These are phyloP conservation scores for Euplexia lucipara DNA, from an alignment of 2,888 invertebrate genomes.

Conservation along the genomic window DNA sequence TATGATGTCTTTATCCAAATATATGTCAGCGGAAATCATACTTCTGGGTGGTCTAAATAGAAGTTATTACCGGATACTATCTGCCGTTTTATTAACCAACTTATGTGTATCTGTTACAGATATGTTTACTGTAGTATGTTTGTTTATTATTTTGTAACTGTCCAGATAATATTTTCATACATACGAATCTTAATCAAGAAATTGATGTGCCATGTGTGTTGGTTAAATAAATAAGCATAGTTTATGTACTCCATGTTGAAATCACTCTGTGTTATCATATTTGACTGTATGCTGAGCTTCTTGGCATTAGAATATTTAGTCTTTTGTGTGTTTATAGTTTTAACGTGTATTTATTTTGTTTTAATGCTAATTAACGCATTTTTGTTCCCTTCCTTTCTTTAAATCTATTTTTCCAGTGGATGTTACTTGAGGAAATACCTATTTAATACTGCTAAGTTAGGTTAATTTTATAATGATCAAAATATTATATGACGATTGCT, in stretches of 20 bases:
- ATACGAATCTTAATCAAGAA: not conserved
- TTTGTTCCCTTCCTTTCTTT: too few relatives aligned
- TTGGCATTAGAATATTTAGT: too few relatives aligned
- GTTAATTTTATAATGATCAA: too few relatives aligned
- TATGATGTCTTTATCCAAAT: not conserved
- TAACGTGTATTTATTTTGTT: too few relatives aligned
- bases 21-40: slow-evolving; percentile 8
- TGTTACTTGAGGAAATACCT: too few relatives aligned
- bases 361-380: too few relatives aligned
- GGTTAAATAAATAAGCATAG: not conserved
- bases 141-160: slow-evolving; percentile 19
- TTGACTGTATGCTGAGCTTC: too few relatives aligned
- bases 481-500: too few relatives aligned
- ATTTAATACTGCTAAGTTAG: too few relatives aligned
- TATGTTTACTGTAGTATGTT: slow-evolving; percentile 15
- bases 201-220: not conserved
- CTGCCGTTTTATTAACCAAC: slow-evolving; percentile 23
- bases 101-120: slow-evolving; percentile 12
- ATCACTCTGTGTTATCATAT: too few relatives aligned
- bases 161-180: not conserved
- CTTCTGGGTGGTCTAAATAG: slow-evolving; percentile 40
- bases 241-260: not conserved
- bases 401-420: too few relatives aligned
- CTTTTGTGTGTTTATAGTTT: too few relatives aligned
- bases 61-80: slow-evolving; percentile 40